phyloP scores from a whole-genome alignment of 37 sponge, comb jelly and placozoan genomes.

The Crambe crambe region DNA sequence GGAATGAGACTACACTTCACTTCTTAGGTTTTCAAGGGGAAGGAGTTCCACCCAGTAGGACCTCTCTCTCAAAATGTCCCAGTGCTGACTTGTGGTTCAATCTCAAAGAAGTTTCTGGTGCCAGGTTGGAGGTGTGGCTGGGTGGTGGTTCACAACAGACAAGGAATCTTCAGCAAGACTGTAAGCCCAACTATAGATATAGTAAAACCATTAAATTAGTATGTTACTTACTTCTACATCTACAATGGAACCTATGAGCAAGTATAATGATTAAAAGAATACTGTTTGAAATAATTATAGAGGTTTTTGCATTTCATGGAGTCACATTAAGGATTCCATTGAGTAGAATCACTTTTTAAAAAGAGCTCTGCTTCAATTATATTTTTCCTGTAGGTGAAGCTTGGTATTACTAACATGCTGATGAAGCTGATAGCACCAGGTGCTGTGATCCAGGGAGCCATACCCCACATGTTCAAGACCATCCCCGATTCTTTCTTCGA shows the following conservation, averaged over 20 bases:
- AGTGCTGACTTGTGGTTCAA: conserved; percentile 73
- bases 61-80: conserved; percentile 76
- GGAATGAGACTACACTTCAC: neutral
- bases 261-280: no score
- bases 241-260: neutral
- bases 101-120: conserved; percentile 81
- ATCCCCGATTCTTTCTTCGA: conserved; percentile 61
- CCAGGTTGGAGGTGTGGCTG: conserved; percentile 98
- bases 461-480: conserved; percentile 64
- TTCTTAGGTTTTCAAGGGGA: conserved; percentile 58
- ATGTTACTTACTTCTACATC: neutral
- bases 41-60: conserved; percentile 58
- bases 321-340: no score
- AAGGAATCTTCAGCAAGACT: conserved; percentile 49
- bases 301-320: no score
- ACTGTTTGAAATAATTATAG: no score
- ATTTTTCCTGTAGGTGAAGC: conserved; percentile 27
- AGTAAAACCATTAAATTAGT: neutral
- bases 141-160: conserved; percentile 81
- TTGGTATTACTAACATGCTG: conserved; percentile 53
- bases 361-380: neutral
- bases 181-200: conserved; percentile 12
- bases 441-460: conserved; percentile 82
- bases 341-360: no score
- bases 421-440: conserved; percentile 76